Evolutionary conservation across 2,113 vertebrate species (phyloP), one percentile per base, ranked within the genome.

Genomic region (Callipepla squamata): DNA sequence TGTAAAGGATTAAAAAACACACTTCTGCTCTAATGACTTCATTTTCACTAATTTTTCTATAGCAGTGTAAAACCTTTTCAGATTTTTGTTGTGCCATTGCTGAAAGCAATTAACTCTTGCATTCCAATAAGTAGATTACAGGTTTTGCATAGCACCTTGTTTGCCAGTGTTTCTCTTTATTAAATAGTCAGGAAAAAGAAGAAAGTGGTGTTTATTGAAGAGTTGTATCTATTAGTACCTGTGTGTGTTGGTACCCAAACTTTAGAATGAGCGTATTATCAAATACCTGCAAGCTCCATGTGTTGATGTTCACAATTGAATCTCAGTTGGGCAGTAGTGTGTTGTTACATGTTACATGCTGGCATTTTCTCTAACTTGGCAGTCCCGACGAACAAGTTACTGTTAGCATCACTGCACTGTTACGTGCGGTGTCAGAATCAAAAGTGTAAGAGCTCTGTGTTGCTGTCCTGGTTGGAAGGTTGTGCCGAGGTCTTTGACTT

Each of bases 121-220:
- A 13, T 70, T 88, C 15, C 81, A 2, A 2, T n/a, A 23, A 51
- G 4, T 26, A 51, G 22, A 40, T 76, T 8, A 45, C 13, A 11
- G 48, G 5, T 69, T 76, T 79, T 8, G 7, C 2, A 32, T 62
- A 80, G 36, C 16, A 9, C 30, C 7, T 81, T 45, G 9, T 76
- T 70, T 62, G 40, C 59, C 30, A 55, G 22, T 2, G 7, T 28
- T 58, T 53, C 19, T 9, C 40, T 65, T 75, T 80, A 48, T 21
- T 69, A 28, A 69, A 47, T 11, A 40, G 48, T 23, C 7, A 23
- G 22, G n/a, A 42, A 38, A 42, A 55, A 38, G 36, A 21, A 16
- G 13, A 21, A 19, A 26, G 6, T 17, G 19, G 7, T 12, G 12
- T 57, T 7, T 30, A 14, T 9, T n/a, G 0, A 34, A 36, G n/a